Base-by-base conservation (phyloP, 1,140 invertebrate species). In the Littorina saxatilis region DNA sequence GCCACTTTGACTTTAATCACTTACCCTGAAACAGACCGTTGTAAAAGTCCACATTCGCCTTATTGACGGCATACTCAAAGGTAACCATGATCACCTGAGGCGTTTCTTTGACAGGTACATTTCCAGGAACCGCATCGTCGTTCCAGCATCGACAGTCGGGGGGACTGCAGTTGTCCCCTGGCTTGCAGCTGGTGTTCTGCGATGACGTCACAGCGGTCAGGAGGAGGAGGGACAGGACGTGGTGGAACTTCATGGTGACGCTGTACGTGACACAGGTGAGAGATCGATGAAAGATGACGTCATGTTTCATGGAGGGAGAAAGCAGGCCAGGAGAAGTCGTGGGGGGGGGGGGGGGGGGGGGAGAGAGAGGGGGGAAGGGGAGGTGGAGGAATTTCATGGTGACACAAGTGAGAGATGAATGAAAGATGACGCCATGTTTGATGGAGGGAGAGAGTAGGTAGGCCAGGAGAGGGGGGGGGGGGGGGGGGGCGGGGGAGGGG, bases 51-150 rank as follows among this genome's bases (percentile, higher is more conserved):
- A 66, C 39, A 37, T 78, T 63, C 2, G 50, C 76, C 20, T 1
- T 39, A 90, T 98, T 99, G n/a, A 98, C 95, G 66, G 97, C 97
- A 32, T 97, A 97, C 92, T 98, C 98, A 93, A 99, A 98, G 1
- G 96, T 97, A 66, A 99, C 95, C 0, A 97, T 97, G 82, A 99
- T 96, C 96, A 98, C 98, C 91, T 98, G 97, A 23, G 97, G 97
- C 15, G 98, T 96, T 96, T 98, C 85, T 4, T 80, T 15, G 5
- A 74, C 17, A 9, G 35, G 47, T 0, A 87, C 68, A 2, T 77
- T 80, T 1, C 84, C 74, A 95, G 95, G 84, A 29, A 82, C 79
- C 0, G 20, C 47, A 20, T 43, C 32, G 50, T 85, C 86, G 7
- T 66, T 47, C 68, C 81, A 87, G 68, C 86, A 87, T 0, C 86